Conservation (phyloP, 2,113 vertebrate species). For the Phoenicopterus ruber region DNA sequence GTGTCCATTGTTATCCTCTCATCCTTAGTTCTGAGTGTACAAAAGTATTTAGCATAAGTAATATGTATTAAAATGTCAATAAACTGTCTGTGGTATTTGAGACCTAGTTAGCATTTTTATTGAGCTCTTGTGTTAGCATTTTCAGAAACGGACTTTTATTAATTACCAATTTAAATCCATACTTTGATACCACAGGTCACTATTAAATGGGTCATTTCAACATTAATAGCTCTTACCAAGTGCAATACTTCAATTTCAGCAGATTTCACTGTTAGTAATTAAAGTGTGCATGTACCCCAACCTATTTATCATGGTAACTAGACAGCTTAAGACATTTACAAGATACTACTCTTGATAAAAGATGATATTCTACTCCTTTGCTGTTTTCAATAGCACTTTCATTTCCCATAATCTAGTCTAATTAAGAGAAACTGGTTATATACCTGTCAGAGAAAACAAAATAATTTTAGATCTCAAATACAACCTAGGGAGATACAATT, state of each 20-base stretch:
- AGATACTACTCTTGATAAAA: slow-evolving; percentile 66
- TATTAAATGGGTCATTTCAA: slow-evolving; percentile 80
- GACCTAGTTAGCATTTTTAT: slow-evolving; percentile 82
- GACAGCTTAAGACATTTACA: slow-evolving; percentile 72
- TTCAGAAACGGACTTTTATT: slow-evolving; percentile 78
- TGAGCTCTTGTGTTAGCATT: slow-evolving; percentile 75
- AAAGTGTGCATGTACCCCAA: slow-evolving; percentile 67
- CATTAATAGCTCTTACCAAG: slow-evolving; percentile 73
- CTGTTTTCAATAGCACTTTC: slow-evolving; percentile 51
- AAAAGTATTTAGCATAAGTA: slow-evolving; percentile 69
- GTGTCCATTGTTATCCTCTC: slow-evolving; percentile 44
- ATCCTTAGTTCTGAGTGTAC: slow-evolving; percentile 43
- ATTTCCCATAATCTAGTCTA: slow-evolving; percentile 52
- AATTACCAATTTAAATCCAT: slow-evolving; percentile 82
- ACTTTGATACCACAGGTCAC: slow-evolving; percentile 74
- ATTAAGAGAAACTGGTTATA: slow-evolving; percentile 67
- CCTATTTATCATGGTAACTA: slow-evolving; percentile 75
- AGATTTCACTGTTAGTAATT: slow-evolving; percentile 75
- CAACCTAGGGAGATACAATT: slow-evolving; percentile 23
- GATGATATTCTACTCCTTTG: slow-evolving; percentile 31
- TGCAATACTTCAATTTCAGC: slow-evolving; percentile 74
- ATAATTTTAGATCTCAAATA: slow-evolving; percentile 32
- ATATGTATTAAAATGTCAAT: slow-evolving; percentile 75
- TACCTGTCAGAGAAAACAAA: slow-evolving; percentile 54
- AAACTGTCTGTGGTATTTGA: slow-evolving; percentile 70